Percentiles rank a stretch among this genome's conserved stretches.
Evolutionary conservation across 2,888 invertebrate genomes (phyloP).

Genomic region (Tanypteryx hageni): DNA sequence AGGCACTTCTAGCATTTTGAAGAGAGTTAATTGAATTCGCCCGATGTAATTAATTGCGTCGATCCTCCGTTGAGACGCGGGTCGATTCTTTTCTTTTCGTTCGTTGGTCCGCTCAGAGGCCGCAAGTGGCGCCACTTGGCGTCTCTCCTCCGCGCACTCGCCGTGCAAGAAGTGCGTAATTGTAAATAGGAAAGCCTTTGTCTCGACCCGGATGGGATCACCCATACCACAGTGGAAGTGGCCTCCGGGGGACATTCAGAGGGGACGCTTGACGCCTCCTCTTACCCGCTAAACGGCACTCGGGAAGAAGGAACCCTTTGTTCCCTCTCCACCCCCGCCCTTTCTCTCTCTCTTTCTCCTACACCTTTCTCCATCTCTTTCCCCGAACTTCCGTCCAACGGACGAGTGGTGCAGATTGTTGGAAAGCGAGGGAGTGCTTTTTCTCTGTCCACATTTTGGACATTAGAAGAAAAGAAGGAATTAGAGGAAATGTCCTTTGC

Average conservation of each 20-base stretch:
- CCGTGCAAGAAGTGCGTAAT: conserved; percentile 24
- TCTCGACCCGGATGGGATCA: not conserved
- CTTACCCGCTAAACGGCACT: not conserved
- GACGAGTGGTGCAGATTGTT: not conserved
- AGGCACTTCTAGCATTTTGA: not conserved
- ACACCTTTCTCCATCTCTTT: not conserved
- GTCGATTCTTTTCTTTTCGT: conserved; percentile 9
- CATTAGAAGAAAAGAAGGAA: conserved; percentile 9
- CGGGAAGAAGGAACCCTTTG: not conserved
- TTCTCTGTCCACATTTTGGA: not conserved
- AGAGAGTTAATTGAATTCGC: conserved; percentile 23
- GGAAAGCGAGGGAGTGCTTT: not conserved
- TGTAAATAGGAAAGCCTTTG: conserved; percentile 28
- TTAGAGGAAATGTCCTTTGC: not conserved
- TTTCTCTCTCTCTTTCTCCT: not conserved
- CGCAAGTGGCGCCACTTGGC: not conserved
- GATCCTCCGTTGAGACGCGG: not conserved
- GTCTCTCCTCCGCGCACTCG: not conserved
- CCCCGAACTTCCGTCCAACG: not conserved
- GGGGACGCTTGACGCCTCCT: not conserved
- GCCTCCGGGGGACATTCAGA: no score
- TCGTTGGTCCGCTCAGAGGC: not conserved
- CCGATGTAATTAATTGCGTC: conserved; percentile 20
- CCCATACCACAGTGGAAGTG: no score
- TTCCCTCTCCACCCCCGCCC: not conserved